Conservation (phyloP, 2,797 vertebrate genomes). For the Poeciliopsis turneri region DNA sequence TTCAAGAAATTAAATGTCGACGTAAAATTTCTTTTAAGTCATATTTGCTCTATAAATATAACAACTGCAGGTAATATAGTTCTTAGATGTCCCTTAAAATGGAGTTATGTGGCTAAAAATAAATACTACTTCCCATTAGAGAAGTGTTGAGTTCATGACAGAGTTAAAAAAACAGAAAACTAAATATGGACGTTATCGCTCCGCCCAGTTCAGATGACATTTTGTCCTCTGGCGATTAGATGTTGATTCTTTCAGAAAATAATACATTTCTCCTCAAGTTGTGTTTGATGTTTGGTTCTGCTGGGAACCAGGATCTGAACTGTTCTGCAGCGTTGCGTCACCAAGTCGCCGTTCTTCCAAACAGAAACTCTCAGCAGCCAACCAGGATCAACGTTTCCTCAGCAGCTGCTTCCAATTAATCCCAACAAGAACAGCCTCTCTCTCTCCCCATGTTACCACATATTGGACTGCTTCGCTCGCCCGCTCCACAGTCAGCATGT, state of each 20-base stretch:
- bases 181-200: background rate
- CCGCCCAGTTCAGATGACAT: background rate
- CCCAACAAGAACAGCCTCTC: conserved; percentile 40
- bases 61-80: no score
- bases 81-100: no score
- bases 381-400: conserved; percentile 28
- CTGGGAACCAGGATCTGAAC: background rate
- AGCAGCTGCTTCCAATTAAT: conserved; percentile 73
- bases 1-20: no score
- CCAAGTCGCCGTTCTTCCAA: conserved; percentile 32
- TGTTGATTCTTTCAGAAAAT: background rate
- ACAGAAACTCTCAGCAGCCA: background rate
- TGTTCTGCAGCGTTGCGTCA: conserved; percentile 27
- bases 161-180: background rate
- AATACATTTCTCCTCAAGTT: no score
- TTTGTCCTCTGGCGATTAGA: background rate
- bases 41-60: no score
- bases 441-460: conserved; percentile 33
- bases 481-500: background rate
- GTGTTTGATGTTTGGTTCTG: background rate
- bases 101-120: no score
- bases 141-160: background rate
- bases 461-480: conserved; percentile 26
- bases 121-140: background rate
- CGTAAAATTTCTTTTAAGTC: no score